Evolutionary conservation across 2,888 invertebrate species (phyloP).

Genomic region (Heteromyza rotundicornis): DNA sequence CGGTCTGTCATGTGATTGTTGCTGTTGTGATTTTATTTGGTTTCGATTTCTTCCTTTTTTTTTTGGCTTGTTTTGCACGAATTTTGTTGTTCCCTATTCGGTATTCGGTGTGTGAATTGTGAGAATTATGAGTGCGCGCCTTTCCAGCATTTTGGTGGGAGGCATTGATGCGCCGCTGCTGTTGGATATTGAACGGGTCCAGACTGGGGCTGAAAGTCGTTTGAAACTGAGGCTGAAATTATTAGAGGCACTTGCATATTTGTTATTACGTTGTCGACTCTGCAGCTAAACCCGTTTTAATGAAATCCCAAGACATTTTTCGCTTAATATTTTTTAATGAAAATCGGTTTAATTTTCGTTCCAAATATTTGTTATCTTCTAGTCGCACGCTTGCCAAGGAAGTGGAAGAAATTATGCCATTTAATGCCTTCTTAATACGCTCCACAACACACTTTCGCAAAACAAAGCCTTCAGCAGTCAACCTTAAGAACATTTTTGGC

Average conservation of each 20-base stretch:
- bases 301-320: too few species aligned
- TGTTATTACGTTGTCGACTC: too few species aligned
- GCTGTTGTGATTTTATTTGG: constrained; percentile 48
- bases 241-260: neutral
- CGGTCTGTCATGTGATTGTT: constrained; percentile 51
- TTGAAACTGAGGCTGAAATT: neutral
- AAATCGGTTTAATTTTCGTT: too few species aligned
- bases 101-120: constrained; percentile 8
- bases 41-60: too few species aligned
- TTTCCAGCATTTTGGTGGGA: neutral
- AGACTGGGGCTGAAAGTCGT: neutral
- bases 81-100: too few species aligned
- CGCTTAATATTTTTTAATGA: too few species aligned
- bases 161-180: neutral
- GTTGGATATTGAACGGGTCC: too few species aligned
- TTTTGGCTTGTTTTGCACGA: neutral
- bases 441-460: neutral
- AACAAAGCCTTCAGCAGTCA: constrained; percentile 3
- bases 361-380: constrained; percentile 25
- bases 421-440: constrained; percentile 13
- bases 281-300: too few species aligned
- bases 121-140: constrained; percentile 8
- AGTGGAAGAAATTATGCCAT: neutral
- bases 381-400: constrained; percentile 15
- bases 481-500: constrained; percentile 15